A percentile compares a stretch with the other conserved stretches of the same genome.
Conservation (phyloP, 2,113 vertebrate species). For the Grammomys dolichurus region DNA sequence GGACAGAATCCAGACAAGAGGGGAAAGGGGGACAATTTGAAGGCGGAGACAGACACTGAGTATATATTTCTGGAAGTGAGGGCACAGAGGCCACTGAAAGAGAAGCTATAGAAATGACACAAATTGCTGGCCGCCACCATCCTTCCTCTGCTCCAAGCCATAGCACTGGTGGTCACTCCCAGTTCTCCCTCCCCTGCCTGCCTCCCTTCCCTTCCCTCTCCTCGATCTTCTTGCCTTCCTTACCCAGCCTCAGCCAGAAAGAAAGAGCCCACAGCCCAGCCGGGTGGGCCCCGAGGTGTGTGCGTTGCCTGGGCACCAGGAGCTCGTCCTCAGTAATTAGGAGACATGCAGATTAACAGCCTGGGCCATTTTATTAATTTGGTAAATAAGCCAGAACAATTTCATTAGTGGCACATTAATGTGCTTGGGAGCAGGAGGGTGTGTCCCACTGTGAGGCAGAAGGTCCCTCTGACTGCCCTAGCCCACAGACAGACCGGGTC, state of each 20-base stretch:
- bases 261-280: background rate
- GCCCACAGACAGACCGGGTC: background rate
- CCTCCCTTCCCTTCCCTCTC: background rate
- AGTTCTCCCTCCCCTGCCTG: background rate
- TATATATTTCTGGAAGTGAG: slow-evolving; percentile 1
- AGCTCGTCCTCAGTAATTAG: slow-evolving; percentile 78
- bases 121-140: background rate
- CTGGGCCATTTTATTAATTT: slow-evolving; percentile 83
- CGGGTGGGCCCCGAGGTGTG: slow-evolving; percentile 50
- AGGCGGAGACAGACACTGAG: background rate
- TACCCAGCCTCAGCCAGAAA: background rate
- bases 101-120: background rate
- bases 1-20: slow-evolving; percentile 32
- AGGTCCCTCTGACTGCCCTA: background rate
- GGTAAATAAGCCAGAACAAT: slow-evolving; percentile 86
- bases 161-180: background rate
- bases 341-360: slow-evolving; percentile 81
- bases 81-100: background rate
- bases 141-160: background rate
- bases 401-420: slow-evolving; percentile 83
- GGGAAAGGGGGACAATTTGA: background rate
- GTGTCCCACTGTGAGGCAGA: slow-evolving; percentile 62
- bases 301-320: background rate
- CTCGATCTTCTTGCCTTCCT: background rate
- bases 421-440: slow-evolving; percentile 79